Evolutionary conservation across 2,888 invertebrate species (phyloP), one percentile per base, ranked within the genome.

Genomic region (Cerastis leucographa): DNA sequence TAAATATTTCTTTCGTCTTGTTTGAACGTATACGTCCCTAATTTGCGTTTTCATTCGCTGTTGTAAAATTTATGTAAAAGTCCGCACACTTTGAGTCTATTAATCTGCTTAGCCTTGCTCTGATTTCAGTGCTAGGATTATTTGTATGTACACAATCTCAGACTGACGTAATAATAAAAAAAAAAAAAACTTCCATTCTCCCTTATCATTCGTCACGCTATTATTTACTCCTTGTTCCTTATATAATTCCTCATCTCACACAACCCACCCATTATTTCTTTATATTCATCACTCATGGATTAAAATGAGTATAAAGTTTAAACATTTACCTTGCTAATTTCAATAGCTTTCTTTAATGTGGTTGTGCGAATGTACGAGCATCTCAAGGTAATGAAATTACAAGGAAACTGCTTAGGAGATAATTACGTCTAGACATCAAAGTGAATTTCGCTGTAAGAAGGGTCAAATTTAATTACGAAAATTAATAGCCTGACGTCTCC

Each of bases 391-490:
- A 76, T 85, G 69, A 76, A 77, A 76, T 85, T 69, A 71, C 49
- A 62, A 80, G 80, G 75, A 80, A 85, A 78, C 82, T 81, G 71
- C 72, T 84, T 74, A 56, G 70, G 69, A 65, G 56, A 76, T 87
- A 85, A 90, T 89, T 78, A 79, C 81, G 82, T 85, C 88, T 87
- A 85, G 84, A 88, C 81, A 61, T 70, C 29, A 74, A 80, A 86
- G 73, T 78, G 72, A 72, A 76, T 72, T 79, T 75, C 67, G 69
- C 40, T 59, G 85, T 83, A 79, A 80, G 84, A 86, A 87, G 86
- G 84, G 86, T 89, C 81, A 87, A 86, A 89, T 88, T 90, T 87
- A 87, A 90, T 90, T 88, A 85, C 76, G 80, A 87, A 88, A 89
- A 89, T 90, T 86, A 84, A 90, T 90, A 76, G 87, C 87, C 81